These are phyloP conservation scores for Cephus sareptanus DNA, from an alignment of 2,888 invertebrate species.

Conservation along the genomic window DNA sequence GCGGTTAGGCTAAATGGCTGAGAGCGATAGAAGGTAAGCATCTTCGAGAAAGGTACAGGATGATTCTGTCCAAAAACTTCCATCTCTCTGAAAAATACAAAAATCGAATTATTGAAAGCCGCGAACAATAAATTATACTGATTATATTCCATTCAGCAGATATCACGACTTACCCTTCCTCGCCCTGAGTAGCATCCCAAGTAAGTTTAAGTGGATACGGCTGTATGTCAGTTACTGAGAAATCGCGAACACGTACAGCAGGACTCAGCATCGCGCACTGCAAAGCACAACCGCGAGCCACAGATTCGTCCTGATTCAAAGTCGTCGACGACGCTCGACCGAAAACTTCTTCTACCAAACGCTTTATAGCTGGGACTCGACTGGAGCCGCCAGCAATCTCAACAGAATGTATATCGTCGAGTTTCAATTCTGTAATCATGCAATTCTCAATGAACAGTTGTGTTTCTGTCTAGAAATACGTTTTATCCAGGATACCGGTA, in stretches of 20 bases:
- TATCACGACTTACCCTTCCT: constrained; percentile 67
- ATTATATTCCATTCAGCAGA: background rate
- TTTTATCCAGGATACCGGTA: constrained; percentile 8
- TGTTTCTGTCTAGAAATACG: background rate
- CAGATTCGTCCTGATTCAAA: constrained; percentile 97
- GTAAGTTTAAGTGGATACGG: constrained; percentile 87
- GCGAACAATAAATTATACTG: background rate
- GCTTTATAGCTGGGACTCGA: constrained; percentile 93
- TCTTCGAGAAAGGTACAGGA: constrained; percentile 91
- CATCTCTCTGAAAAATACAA: constrained; percentile 75
- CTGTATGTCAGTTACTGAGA: constrained; percentile 92
- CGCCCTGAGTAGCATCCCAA: constrained; percentile 79
- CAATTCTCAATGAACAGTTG: constrained; percentile 11
- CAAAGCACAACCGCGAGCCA: constrained; percentile 94
- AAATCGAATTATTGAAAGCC: background rate
- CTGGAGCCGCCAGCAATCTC: constrained; percentile 97
- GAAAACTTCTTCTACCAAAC: constrained; percentile 87
- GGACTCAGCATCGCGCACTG: constrained; percentile 98
- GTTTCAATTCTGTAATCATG: constrained; percentile 73
- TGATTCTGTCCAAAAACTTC: constrained; percentile 94
- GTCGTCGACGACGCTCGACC: constrained; percentile 92
- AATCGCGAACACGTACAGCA: constrained; percentile 96
- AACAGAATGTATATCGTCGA: constrained; percentile 92
- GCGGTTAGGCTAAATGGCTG: constrained; percentile 91
- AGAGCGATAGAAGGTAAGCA: constrained; percentile 91